Conservation (phyloP, 2,797 vertebrate genomes). For the Podarcis siculus region DNA sequence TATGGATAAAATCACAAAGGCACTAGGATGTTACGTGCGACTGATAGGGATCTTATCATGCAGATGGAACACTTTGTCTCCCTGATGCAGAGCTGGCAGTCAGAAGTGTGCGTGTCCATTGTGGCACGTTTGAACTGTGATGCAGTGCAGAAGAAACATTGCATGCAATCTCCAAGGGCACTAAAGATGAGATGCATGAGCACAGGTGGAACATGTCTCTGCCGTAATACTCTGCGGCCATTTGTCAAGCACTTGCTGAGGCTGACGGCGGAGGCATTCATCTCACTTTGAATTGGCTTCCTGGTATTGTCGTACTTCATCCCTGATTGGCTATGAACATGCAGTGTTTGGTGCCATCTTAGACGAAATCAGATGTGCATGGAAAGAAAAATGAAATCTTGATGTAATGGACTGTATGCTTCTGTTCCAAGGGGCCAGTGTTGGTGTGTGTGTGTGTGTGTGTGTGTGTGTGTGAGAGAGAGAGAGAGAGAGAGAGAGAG, state of each 20-base stretch:
- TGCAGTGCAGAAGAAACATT: background rate
- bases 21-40: background rate
- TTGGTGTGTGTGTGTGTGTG: no score
- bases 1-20: background rate
- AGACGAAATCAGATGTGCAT: no score
- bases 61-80: background rate
- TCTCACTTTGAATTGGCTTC: background rate
- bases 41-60: conserved; percentile 5
- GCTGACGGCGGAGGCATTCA: background rate
- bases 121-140: no score
- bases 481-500: no score
- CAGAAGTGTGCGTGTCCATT: background rate
- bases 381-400: no score
- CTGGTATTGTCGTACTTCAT: no score
- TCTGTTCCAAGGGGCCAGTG: no score
- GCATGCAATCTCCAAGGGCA: background rate
- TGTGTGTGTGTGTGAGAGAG: no score
- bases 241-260: background rate
- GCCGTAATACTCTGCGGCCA: background rate
- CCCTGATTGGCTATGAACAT: no score
- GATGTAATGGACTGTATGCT: no score
- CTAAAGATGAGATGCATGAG: background rate
- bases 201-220: background rate
- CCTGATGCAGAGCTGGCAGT: background rate
- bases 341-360: no score